Evolutionary conservation across 2,888 invertebrate genomes (phyloP).

Genomic region (Cheilosia grossa): DNA sequence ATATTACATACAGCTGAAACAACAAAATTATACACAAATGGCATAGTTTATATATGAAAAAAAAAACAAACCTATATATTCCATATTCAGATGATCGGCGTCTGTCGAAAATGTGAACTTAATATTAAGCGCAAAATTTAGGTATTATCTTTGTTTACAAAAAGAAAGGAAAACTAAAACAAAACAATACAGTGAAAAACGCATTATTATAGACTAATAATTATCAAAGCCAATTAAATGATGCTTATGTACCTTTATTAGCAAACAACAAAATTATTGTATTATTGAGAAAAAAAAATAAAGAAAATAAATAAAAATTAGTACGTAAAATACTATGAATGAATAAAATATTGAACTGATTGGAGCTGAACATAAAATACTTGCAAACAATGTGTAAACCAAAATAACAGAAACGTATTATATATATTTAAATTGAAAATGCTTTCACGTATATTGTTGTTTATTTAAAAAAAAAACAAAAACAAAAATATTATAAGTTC

Average conservation of each 20-base stretch:
- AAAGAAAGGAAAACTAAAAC: slow-evolving; percentile 22
- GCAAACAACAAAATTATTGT: slow-evolving; percentile 73
- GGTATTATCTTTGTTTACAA: slow-evolving; percentile 70
- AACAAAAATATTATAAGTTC: not conserved
- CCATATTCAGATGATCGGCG: slow-evolving; percentile 53
- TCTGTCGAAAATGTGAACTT: slow-evolving; percentile 47
- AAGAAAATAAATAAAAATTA: slow-evolving; percentile 24
- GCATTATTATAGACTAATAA: slow-evolving; percentile 65
- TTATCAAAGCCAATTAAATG: slow-evolving; percentile 75
- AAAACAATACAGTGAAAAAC: slow-evolving; percentile 20
- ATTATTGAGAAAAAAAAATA: slow-evolving; percentile 39
- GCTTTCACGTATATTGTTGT: slow-evolving; percentile 73
- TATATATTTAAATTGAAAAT: slow-evolving; percentile 40
- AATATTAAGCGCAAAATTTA: slow-evolving; percentile 64
- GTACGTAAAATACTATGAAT: slow-evolving; percentile 56
- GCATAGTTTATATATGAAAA: slow-evolving; percentile 48
- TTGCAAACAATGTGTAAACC: slow-evolving; percentile 53
- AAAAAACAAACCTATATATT: slow-evolving; percentile 43
- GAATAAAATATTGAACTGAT: slow-evolving; percentile 64
- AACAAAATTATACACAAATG: slow-evolving; percentile 58
- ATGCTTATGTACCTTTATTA: slow-evolving; percentile 75
- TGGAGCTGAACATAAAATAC: slow-evolving; percentile 56
- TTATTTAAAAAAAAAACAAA: slow-evolving; percentile 36
- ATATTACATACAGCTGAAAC: slow-evolving; percentile 55
- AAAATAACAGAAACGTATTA: slow-evolving; percentile 48